A percentile compares a stretch with the other conserved stretches of the same genome.
Conservation (phyloP, 2,113 vertebrate species). For the Cairina moschata region DNA sequence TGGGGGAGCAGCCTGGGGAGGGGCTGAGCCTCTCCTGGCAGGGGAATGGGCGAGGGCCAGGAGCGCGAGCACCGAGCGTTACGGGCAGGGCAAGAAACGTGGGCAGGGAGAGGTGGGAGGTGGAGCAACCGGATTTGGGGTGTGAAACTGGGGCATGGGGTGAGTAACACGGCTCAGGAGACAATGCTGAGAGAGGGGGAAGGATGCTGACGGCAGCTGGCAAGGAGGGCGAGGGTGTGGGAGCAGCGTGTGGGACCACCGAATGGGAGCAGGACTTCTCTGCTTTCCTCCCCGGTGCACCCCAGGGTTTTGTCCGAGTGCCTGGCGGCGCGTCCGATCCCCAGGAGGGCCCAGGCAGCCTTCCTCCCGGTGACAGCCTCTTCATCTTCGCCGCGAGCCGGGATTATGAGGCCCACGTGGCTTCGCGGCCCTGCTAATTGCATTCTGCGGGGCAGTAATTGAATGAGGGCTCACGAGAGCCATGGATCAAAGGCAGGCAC, state of each 20-base stretch:
- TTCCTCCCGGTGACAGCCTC: constrained; percentile 42
- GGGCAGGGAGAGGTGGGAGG: not conserved
- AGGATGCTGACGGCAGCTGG: not conserved
- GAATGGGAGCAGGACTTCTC: not conserved
- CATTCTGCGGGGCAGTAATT: constrained; percentile 74
- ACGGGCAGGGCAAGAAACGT: not conserved
- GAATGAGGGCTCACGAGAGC: constrained; percentile 62
- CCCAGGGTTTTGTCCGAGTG: not conserved
- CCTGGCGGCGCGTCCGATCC: not conserved
- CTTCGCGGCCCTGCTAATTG: constrained; percentile 61
- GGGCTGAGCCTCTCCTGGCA: not conserved
- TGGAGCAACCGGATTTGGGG: not conserved
- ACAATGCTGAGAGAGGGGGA: not conserved
- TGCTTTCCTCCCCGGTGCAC: not conserved
- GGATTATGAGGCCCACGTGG: constrained; percentile 42
- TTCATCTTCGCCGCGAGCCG: not conserved
- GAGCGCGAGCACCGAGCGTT: not conserved
- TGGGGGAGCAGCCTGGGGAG: not conserved
- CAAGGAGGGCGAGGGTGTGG: rapidly evolving
- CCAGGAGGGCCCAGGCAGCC: not conserved
- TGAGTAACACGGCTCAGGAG: not conserved
- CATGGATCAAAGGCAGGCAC: constrained; percentile 66
- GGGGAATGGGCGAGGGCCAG: not conserved
- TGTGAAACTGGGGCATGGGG: not conserved
- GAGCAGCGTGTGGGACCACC: rapidly evolving